Conservation (phyloP, 2,113 vertebrate genomes). For the Ammodytes dubius region DNA sequence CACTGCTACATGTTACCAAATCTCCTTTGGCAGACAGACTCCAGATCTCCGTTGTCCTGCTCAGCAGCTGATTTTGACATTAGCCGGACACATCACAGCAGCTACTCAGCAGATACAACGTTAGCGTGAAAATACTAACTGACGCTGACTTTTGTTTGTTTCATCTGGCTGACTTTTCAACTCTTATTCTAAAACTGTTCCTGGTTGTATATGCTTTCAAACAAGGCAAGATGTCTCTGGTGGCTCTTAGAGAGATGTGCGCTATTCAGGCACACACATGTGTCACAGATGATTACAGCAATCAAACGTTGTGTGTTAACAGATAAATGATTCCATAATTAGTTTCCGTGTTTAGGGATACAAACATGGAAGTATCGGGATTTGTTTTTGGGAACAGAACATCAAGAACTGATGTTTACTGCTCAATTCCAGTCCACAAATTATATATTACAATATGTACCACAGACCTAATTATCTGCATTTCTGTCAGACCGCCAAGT, state of each 20-base stretch:
- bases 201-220: no score
- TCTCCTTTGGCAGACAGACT: conserved; percentile 6
- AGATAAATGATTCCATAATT: background rate
- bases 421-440: background rate
- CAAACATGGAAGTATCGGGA: background rate
- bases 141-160: conserved; percentile 8
- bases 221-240: conserved; percentile 26
- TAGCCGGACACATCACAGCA: background rate
- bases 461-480: conserved; percentile 24
- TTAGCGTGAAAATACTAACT: background rate
- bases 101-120: background rate
- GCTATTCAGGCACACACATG: conserved; percentile 9
- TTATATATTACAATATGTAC: conserved; percentile 1
- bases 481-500: conserved; percentile 74
- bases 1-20: background rate
- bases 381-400: conserved; percentile 9
- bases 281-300: conserved; percentile 40
- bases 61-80: background rate
- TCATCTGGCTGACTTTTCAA: conserved; percentile 22
- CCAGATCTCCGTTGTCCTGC: background rate
- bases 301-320: background rate
- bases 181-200: conserved; percentile 16
- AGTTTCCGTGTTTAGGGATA: background rate
- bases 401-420: conserved; percentile 21
- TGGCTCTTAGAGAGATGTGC: background rate